A percentile compares a stretch with the other conserved stretches of the same genome.
Conservation (phyloP, 2,888 invertebrate species). For the Liopterus haemorrhoidalis region DNA sequence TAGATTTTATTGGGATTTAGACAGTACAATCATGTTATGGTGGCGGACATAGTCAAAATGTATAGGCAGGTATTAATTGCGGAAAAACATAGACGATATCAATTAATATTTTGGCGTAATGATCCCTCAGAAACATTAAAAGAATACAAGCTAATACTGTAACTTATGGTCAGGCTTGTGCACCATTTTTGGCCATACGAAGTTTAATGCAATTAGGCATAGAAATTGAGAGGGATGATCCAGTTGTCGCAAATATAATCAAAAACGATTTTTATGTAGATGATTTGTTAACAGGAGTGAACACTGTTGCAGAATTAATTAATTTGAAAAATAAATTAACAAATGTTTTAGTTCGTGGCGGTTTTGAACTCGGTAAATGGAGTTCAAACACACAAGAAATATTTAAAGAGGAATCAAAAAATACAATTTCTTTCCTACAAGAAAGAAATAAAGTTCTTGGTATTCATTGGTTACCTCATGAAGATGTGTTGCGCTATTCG, state of each 20-base stretch:
- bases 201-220: slow-evolving; percentile 27
- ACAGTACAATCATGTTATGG: too few relatives aligned
- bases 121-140: too few relatives aligned
- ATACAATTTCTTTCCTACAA: neutral
- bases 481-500: slow-evolving; percentile 2
- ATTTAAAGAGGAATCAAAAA: neutral
- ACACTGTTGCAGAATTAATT: slow-evolving; percentile 12
- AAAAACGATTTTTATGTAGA: slow-evolving; percentile 29
- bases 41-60: too few relatives aligned
- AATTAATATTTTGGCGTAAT: too few relatives aligned
- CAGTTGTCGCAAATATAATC: slow-evolving; percentile 23
- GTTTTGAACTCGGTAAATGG: slow-evolving; percentile 28
- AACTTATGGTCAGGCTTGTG: slow-evolving; percentile 29
- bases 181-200: slow-evolving; percentile 30
- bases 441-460: slow-evolving; percentile 8
- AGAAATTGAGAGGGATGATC: slow-evolving; percentile 22
- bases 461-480: neutral
- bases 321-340: slow-evolving; percentile 7
- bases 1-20: too few relatives aligned
- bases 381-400: slow-evolving; percentile 15
- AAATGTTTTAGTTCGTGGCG: slow-evolving; percentile 13
- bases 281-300: slow-evolving; percentile 26
- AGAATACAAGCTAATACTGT: too few relatives aligned
- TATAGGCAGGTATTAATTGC: too few relatives aligned
- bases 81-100: too few relatives aligned